Base-by-base conservation (phyloP, 1,140 invertebrate genomes). In the Hyphantria cunea region DNA sequence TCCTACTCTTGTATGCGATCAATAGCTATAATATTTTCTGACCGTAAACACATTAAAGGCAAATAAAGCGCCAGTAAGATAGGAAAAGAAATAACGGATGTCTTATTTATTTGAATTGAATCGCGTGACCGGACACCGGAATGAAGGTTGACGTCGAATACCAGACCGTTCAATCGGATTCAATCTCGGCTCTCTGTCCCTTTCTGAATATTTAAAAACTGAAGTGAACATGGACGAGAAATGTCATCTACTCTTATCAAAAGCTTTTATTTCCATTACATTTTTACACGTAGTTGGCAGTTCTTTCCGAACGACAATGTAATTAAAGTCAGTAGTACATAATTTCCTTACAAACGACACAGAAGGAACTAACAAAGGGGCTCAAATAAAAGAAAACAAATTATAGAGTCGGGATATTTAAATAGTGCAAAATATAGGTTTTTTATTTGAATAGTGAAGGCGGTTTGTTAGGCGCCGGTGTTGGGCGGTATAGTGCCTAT, bases 391-490 rank as follows among this genome's bases (percentile, higher is more conserved):
- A 48, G 14, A 49, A 39, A 58, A 55, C 42, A 55, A 58, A 58
- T 58, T 58, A 49, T 45, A 58, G 33, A 44, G 33, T 48, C 45
- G 44, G 14, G 31, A 45, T 32, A 44, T 58, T 45, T 58, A 58
- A 58, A 58, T 58, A 58, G 55, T 49, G 55, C 37, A 55, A 58
- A 58, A 49, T 49, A 58, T 49, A 49, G 55, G 55, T 44, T 58
- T 58, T 33, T 0, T 58, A 49, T 31, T 48, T 58, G 37, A 49
- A 58, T 58, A 49, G 44, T 56, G 31, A 34, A 44, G 44, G 15
- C 47, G 45, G 55, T 49, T 44, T 14, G 44, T 10, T 13, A 8
- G 9, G 39, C 4, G 33, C 13, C 8, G n/a, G 41, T 7, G 41
- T 2, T n/a, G 41, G 41, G 41, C 41, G 41, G 41, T 6, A 5